Evolutionary conservation across 2,797 vertebrate genomes (phyloP).

Genomic region (Sebastes flavidus): DNA sequence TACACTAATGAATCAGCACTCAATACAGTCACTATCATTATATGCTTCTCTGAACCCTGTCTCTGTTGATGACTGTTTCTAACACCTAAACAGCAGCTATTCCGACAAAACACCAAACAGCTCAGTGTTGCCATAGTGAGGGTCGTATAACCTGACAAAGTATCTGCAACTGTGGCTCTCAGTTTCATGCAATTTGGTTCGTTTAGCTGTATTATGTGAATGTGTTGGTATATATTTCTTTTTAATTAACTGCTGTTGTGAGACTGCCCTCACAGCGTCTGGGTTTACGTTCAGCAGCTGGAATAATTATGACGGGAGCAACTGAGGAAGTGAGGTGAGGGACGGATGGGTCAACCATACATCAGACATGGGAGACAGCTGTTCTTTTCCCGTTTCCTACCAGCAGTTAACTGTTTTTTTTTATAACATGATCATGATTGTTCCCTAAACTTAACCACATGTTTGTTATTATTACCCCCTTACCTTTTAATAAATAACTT

Average conservation of each 20-base stretch:
- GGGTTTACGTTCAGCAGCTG: not conserved
- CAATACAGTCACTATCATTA: conserved; percentile 28
- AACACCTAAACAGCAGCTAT: not conserved
- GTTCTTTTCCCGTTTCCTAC: no score
- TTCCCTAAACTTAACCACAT: no score
- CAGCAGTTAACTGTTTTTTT: no score
- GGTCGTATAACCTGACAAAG: not conserved
- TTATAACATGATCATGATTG: no score
- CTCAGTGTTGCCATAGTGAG: not conserved
- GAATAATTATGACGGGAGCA: not conserved
- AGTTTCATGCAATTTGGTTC: not conserved
- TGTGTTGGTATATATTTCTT: not conserved
- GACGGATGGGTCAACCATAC: not conserved
- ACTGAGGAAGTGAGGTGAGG: not conserved
- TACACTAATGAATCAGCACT: conserved; percentile 40
- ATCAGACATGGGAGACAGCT: no score
- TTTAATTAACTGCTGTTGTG: not conserved
- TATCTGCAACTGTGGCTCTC: not conserved
- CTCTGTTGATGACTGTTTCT: not conserved
- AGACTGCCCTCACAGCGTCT: not conserved
- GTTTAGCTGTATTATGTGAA: not conserved
- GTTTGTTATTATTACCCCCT: no score
- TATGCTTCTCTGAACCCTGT: not conserved
- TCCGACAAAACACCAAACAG: not conserved
- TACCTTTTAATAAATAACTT: no score